Base-by-base conservation (phyloP, 2,888 invertebrate species). In the Hypomecis punctinalis region DNA sequence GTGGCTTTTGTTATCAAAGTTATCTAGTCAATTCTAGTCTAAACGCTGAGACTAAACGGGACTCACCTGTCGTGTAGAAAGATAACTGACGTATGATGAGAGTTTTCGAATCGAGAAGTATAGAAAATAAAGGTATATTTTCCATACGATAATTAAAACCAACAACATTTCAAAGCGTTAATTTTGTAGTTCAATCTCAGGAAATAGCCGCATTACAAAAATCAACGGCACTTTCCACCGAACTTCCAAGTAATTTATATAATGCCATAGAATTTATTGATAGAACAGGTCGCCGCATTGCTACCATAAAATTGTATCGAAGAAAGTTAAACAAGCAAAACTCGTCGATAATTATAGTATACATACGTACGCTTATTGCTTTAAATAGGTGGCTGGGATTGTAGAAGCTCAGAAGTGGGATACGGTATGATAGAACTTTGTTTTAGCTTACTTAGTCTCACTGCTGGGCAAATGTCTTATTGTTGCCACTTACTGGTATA, bases 261-360 rank as follows among this genome's bases (percentile, higher is more conserved):
- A 66, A 66, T 66, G 43, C 59, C 66, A 66, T 66, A 63, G 59
- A 62, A 66, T 66, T 66, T 62, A 66, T 66, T 63, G 51, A 62
- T 66, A 52, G 51, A 62, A 59, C 59, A 35, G 57, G 61, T 57
- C 53, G 43, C 9, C 33, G 39, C 56, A 55, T 52, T 47, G 65
- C 70, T 73, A 75, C 74, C 76, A 71, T 70, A 71, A 78, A 76
- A 76, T 74, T 78, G 76, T 79, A 74, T 72, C 70, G 77, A 84
- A 81, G 84, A 83, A 84, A 85, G 81, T 81, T 69, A 65, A 76
- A 76, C 78, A 81, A 83, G 83, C 61, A 81, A 83, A 83, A 84
- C 81, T 77, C 57, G 79, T 74, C 74, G 80, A 82, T 86, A 79
- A 82, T 83, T 78, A 76, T 69, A 66, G 60, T 73, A 67, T 68